phyloP scores from a whole-genome alignment of 2,113 vertebrate species.

The Pongo pygmaeus region DNA sequence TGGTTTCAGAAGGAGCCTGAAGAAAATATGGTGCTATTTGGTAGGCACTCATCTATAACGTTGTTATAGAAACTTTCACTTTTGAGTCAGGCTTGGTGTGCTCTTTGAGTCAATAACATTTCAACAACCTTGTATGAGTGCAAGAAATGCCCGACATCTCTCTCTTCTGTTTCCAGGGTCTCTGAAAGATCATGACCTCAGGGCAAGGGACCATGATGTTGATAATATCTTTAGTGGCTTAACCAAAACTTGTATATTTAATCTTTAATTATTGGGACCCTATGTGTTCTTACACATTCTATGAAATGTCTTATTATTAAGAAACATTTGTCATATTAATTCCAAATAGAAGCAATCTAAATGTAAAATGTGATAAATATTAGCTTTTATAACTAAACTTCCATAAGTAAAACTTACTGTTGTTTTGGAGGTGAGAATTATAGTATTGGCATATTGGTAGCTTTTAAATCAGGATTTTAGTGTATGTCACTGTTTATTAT shows the following conservation, averaged over 20 bases:
- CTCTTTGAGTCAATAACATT: background rate
- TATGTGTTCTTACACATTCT: background rate
- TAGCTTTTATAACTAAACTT: constrained; percentile 8
- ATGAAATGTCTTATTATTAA: constrained; percentile 5
- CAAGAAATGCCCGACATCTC: background rate
- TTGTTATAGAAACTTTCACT: background rate
- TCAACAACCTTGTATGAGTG: background rate
- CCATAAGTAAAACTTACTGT: background rate
- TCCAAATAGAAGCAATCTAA: background rate
- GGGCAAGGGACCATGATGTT: background rate
- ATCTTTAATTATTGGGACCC: background rate
- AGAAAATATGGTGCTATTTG: background rate
- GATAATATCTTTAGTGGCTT: background rate
- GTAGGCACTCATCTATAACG: background rate
- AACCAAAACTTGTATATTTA: background rate
- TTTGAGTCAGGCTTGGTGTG: background rate
- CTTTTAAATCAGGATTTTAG: constrained; percentile 40
- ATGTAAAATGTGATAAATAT: background rate
- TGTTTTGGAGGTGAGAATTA: constrained; percentile 15
- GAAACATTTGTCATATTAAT: background rate
- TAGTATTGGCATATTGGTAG: background rate
- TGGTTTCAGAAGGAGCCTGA: background rate
- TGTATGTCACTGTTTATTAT: background rate
- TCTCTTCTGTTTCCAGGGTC: background rate
- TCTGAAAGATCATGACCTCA: background rate